Base-by-base conservation (phyloP, 2,797 vertebrate species). In the Bryconaethiops microstoma region DNA sequence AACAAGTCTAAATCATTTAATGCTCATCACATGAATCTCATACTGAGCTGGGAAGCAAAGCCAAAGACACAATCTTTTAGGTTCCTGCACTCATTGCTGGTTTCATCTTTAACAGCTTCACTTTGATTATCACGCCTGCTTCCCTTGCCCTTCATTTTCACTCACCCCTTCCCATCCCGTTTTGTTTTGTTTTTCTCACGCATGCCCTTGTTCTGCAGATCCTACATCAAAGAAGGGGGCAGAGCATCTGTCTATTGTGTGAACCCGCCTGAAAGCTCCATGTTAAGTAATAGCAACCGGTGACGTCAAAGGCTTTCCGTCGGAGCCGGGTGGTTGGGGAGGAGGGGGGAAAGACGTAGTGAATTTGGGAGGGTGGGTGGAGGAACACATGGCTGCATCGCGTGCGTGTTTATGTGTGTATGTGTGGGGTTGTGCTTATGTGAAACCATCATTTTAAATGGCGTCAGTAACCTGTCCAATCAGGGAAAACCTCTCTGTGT, bases 231-330 rank as follows among this genome's bases (percentile, higher is more conserved):
- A 86, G 76, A 68, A 72, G n/a, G 13, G 72, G 72, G 64, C 72
- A 16, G 74, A 84, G 74, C 83, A 83, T 93, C 91, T 90, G 92
- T 90, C 88, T 88, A 86, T 92, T 91, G 88, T 82, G 87, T 88
- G 89, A 89, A 90, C 88, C 91, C 87, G 80, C 76, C 87, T 93
- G 86, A 90, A 88, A 88, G 87, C 90, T 88, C 88, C 89, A 91
- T 90, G 90, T 94, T 94, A 92, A 92, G 92, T 93, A 91, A 92
- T 90, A 93, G 91, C 91, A 91, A 86, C 80, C 77, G 54, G 86
- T 94, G 92, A 94, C 90, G 92, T 94, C 92, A 94, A 91, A 91
- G 82, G 86, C 89, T 90, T 87, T 89, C 87, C 39, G 77, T 88
- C 89, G 87, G 87, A 91, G 90, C 86, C 81, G 39, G 17, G n/a